Evolutionary conservation across 2,797 vertebrate genomes (phyloP).

Genomic region (Mionectes olivaceus): DNA sequence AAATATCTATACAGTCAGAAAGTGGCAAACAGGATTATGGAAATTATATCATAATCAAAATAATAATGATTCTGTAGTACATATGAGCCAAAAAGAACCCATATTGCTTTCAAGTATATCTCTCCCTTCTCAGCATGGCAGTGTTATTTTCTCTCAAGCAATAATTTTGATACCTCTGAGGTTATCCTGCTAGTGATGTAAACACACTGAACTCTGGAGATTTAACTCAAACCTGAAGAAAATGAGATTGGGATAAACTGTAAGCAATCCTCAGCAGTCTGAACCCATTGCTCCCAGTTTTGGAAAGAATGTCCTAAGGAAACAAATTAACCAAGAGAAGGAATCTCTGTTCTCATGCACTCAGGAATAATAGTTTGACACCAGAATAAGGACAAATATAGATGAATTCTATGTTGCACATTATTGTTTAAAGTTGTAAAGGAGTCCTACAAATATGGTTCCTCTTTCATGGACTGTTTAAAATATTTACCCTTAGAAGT

Average conservation of each 20-base stretch:
- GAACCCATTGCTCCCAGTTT: neutral
- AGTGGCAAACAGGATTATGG: neutral
- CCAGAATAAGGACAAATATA: neutral
- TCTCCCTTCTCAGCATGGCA: neutral
- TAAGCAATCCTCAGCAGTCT: neutral
- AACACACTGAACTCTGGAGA: neutral
- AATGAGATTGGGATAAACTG: neutral
- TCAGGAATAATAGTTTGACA: neutral
- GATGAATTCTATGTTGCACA: accelerated
- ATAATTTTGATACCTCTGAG: neutral
- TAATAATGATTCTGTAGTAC: neutral
- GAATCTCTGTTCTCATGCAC: neutral
- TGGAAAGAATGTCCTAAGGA: neutral
- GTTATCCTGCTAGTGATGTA: neutral
- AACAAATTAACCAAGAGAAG: neutral
- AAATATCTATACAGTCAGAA: neutral
- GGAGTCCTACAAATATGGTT: neutral
- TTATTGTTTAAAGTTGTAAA: neutral
- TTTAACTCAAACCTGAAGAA: neutral
- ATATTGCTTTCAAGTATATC: neutral
- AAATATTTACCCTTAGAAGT: neutral
- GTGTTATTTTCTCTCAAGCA: neutral
- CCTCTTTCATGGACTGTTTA: neutral
- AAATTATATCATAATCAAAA: neutral
- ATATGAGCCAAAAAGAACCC: neutral